Evolutionary conservation across 1,140 invertebrate species (phyloP).

Genomic region (Euglossa dilemma): DNA sequence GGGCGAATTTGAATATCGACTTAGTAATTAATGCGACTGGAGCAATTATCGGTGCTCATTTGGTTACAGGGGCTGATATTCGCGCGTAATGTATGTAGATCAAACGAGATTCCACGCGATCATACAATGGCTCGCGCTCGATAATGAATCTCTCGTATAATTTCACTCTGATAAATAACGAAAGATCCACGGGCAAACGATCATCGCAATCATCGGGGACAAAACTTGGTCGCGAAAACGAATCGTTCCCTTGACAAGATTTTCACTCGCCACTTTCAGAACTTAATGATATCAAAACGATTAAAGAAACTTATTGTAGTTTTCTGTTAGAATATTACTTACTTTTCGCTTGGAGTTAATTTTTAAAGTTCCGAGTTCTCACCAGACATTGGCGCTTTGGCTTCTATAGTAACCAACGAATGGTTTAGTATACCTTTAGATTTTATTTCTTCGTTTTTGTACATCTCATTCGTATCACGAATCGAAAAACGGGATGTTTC

Average conservation of each 20-base stretch:
- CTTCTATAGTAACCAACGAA: too few relatives aligned
- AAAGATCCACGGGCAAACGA: background rate
- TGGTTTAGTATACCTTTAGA: too few relatives aligned
- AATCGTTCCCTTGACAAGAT: background rate
- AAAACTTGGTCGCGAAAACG: background rate
- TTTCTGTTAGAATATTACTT: too few relatives aligned
- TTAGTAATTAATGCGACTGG: conserved; percentile 30
- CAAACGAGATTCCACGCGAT: conserved; percentile 7
- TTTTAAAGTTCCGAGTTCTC: too few relatives aligned
- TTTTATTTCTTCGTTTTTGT: too few relatives aligned
- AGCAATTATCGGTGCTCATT: conserved; percentile 33
- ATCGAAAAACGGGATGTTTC: too few relatives aligned
- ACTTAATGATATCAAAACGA: too few relatives aligned
- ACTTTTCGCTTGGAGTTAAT: too few relatives aligned
- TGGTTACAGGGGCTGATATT: conserved; percentile 34
- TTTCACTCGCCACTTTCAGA: background rate
- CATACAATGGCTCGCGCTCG: background rate
- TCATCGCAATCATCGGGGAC: background rate
- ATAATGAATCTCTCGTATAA: conserved; percentile 21
- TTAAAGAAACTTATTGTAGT: too few relatives aligned
- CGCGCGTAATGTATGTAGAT: conserved; percentile 5
- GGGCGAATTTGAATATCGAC: conserved; percentile 23
- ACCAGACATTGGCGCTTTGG: too few relatives aligned
- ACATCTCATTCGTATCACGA: too few relatives aligned
- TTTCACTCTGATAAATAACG: conserved; percentile 1